phyloP scores from a whole-genome alignment of 2,113 vertebrate genomes.

The Zootoca vivipara region DNA sequence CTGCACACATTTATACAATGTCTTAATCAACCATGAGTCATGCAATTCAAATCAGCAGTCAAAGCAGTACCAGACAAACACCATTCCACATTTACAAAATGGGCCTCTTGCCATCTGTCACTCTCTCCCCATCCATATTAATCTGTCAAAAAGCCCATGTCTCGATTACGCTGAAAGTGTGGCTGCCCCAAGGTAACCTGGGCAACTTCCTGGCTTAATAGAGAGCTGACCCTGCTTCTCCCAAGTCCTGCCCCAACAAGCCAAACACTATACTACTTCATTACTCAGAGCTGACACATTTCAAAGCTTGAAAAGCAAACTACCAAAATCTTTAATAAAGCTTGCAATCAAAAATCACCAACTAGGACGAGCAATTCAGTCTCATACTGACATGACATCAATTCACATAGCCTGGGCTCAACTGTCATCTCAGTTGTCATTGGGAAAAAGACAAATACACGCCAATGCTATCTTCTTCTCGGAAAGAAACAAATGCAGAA shows the following conservation, averaged over 20 bases:
- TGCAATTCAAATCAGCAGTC: background rate
- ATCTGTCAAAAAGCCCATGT: background rate
- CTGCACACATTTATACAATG: too few relatives aligned
- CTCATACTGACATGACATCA: background rate
- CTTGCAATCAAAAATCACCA: background rate
- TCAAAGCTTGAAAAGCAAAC: background rate
- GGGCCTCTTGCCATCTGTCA: background rate
- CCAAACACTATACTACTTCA: background rate
- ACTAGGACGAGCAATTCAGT: background rate
- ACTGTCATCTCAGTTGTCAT: background rate
- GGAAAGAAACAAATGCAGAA: background rate
- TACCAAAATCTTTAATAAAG: background rate
- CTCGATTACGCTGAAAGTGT: background rate
- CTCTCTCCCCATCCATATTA: background rate
- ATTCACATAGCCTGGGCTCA: background rate
- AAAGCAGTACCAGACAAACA: background rate
- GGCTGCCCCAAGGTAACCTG: background rate
- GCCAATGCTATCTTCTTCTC: background rate
- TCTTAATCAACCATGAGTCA: too few relatives aligned
- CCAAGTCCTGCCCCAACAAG: background rate
- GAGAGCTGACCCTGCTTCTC: background rate
- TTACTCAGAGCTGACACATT: background rate
- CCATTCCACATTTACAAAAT: too few relatives aligned
- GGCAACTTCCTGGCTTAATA: background rate
- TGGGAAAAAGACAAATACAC: background rate